Evolutionary conservation across 2,113 vertebrate species (phyloP), one percentile per base, ranked within the genome.

Genomic region (Rynchops niger): DNA sequence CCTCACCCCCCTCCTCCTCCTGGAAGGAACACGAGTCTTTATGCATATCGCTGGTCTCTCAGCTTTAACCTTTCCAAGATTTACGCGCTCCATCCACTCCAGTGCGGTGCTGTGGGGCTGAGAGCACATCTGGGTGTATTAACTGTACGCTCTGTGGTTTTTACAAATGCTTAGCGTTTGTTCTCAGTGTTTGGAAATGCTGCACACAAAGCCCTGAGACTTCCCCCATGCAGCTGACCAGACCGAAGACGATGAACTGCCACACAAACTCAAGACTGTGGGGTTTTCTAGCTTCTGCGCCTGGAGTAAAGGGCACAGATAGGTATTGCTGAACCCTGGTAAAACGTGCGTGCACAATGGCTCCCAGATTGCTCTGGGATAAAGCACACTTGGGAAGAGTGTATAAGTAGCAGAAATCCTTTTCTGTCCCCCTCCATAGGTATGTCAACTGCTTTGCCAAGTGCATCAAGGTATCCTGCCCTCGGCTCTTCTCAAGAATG

Each of bases 71-170:
- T 92, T 74, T 95, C 86, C 92, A 94, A 94, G 87, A 93, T 95
- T 97, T 96, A 95, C 94, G 83, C 84, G 82, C 89, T 82, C 91
- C 74, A 94, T 94, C 89, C 93, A 90, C 86, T 81, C 45, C 8
- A 17, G 40, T 73, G 74, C 83, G 76, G 69, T 70, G 62, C 82
- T 90, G 84, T 78, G 93, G 89, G 82, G 82, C 95, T 96, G 95
- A 97, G 89, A 94, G 95, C 94, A 97, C 94, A 96, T 97, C 91
- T 96, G 95, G 85, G 91, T 92, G 94, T 74, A 97, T 97, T 97
- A 97, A 96, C 93, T 96, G 91, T 95, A 93, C 38, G 12, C 74
- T 93, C 91, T 96, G 97, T 0, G 90, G 95, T 93, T 97, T 96
- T 86, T 55, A 88, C 82, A 82, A 11, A 96, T 96, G 89, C 82